These are phyloP conservation scores for Phlogophora meticulosa DNA, from an alignment of 2,888 invertebrate genomes.

Conservation along the genomic window DNA sequence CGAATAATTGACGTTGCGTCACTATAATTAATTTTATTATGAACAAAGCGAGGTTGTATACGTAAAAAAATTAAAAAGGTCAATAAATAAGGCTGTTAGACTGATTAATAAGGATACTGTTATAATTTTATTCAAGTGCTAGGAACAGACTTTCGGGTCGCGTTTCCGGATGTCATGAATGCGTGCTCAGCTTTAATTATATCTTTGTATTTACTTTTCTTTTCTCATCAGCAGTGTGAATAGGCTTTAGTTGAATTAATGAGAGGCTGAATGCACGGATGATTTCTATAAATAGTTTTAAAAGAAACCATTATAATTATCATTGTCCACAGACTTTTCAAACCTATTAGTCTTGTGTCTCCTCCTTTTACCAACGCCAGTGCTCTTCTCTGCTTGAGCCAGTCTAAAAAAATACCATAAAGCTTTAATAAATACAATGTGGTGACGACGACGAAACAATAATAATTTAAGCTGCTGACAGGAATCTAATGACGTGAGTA, in stretches of 20 bases:
- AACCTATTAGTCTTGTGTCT: neutral
- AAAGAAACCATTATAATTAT: neutral
- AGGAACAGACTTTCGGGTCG: neutral
- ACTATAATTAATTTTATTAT: slow-evolving; percentile 54
- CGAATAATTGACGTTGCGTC: slow-evolving; percentile 49
- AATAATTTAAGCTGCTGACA: no score
- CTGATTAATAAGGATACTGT: slow-evolving; percentile 26
- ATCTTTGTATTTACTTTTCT: neutral
- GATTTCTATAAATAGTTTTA: neutral
- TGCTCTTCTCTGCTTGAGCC: neutral
- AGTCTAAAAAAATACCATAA: neutral
- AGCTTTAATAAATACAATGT: no score
- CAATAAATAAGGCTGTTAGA: slow-evolving; percentile 23
- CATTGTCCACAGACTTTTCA: neutral
- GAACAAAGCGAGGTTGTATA: slow-evolving; percentile 45
- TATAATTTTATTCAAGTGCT: slow-evolving; percentile 9
- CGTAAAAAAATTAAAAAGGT: slow-evolving; percentile 39
- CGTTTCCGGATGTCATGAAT: slow-evolving; percentile 15
- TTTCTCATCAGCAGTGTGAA: slow-evolving; percentile 1
- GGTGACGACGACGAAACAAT: no score
- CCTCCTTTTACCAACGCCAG: neutral
- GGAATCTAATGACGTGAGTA: no score
- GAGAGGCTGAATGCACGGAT: neutral
- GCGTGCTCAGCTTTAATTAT: neutral
- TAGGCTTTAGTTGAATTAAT: neutral